Percentiles rank a stretch among this genome's conserved stretches.
These are phyloP conservation scores for Stigmatopora argus DNA, from an alignment of 2,113 vertebrate genomes.

Conservation along the genomic window DNA sequence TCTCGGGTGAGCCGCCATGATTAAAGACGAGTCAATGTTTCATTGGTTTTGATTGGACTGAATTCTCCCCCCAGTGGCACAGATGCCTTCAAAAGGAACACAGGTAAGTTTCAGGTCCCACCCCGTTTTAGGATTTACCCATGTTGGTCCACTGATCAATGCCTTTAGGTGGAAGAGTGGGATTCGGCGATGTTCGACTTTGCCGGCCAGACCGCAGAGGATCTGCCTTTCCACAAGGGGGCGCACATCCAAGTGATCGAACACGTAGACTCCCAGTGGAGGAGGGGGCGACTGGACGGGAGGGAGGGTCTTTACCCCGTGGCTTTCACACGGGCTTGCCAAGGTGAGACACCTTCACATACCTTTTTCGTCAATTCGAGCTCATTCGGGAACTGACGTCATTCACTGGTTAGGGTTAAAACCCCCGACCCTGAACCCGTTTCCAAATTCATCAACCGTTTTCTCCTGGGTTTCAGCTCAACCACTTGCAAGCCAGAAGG, in stretches of 20 bases:
- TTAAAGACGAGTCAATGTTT: background rate
- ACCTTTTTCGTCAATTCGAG: too few relatives aligned
- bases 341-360: conserved; percentile 63
- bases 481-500: conserved; percentile 37
- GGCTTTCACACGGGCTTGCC: conserved; percentile 74
- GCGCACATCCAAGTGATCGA: conserved; percentile 77
- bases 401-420: background rate
- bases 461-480: conserved; percentile 40
- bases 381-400: background rate
- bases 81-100: background rate
- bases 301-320: conserved; percentile 83
- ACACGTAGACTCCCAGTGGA: conserved; percentile 78
- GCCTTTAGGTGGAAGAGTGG: conserved; percentile 65
- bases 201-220: conserved; percentile 80
- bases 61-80: conserved; percentile 10
- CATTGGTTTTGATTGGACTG: background rate
- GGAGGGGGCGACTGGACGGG: conserved; percentile 74
- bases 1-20: accelerated
- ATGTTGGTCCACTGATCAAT: background rate
- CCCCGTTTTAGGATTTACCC: too few relatives aligned
- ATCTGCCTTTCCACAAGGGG: conserved; percentile 82
- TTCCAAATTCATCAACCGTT: background rate
- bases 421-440: too few relatives aligned
- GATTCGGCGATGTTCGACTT: conserved; percentile 84
- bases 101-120: conserved; percentile 23